Conservation (phyloP, 2,113 vertebrate genomes). For the Paradisaea rubra region DNA sequence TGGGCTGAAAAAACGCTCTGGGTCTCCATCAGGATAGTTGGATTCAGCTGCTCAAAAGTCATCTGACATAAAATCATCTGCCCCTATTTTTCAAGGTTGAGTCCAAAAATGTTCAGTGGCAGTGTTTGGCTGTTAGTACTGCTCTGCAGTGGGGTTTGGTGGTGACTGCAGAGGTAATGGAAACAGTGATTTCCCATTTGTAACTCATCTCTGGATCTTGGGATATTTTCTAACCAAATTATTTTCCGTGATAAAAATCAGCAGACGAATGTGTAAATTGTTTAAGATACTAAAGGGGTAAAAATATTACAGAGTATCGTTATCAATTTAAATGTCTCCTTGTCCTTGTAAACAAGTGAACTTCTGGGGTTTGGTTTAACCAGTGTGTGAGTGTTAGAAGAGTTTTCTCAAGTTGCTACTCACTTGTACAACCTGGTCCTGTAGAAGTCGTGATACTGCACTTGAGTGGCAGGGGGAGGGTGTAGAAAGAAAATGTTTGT, state of each 20-base stretch:
- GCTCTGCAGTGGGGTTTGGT: background rate
- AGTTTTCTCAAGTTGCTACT: background rate
- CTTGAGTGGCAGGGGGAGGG: no score
- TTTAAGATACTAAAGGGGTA: background rate
- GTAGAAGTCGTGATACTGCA: accelerated
- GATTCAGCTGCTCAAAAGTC: background rate
- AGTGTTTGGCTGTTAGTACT: background rate
- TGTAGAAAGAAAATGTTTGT: background rate
- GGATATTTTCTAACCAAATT: background rate
- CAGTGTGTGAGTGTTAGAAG: background rate
- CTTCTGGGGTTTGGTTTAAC: background rate
- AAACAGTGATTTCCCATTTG: background rate
- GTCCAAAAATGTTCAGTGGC: background rate
- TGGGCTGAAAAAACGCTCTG: background rate
- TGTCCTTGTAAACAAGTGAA: background rate
- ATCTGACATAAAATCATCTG: background rate
- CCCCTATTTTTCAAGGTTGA: background rate
- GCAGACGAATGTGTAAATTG: background rate
- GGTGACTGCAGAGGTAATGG: background rate
- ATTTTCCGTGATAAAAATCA: background rate
- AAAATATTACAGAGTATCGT: background rate
- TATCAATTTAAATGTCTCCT: background rate
- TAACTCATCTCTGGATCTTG: background rate
- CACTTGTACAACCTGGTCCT: background rate
- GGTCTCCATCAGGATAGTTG: background rate